Evolutionary conservation across 2,888 invertebrate species (phyloP).

Genomic region (Sminthurinus aureus): DNA sequence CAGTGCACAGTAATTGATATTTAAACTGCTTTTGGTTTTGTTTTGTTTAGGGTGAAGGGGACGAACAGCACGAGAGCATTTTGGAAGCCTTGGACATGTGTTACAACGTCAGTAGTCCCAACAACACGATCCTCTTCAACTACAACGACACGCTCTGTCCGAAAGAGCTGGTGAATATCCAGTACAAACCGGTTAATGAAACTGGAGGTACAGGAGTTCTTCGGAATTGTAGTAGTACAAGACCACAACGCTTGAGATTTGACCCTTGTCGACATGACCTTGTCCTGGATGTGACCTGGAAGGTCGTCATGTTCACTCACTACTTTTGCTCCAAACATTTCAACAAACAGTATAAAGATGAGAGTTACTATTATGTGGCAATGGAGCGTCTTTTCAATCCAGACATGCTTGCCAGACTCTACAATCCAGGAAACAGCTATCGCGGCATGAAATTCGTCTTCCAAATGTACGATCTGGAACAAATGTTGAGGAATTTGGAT

Average conservation of each 20-base stretch:
- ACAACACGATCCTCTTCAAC: constrained; percentile 20
- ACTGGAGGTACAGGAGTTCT: not conserved
- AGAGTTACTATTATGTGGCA: constrained; percentile 46
- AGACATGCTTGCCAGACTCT: constrained; percentile 52
- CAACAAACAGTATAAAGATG: constrained; percentile 30
- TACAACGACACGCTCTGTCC: constrained; percentile 33
- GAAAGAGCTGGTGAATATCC: constrained; percentile 18
- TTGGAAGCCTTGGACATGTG: constrained; percentile 38
- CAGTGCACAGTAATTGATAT: no score
- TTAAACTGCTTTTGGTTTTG: no score
- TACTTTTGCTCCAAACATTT: constrained; percentile 53
- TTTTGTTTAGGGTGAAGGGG: constrained; percentile 9
- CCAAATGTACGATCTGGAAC: constrained; percentile 47
- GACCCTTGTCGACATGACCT: constrained; percentile 47
- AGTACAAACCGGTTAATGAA: not conserved
- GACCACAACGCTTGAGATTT: constrained; percentile 42
- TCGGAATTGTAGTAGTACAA: constrained; percentile 39
- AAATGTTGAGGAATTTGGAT: constrained; percentile 44
- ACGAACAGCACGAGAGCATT: constrained; percentile 31
- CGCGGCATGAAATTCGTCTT: constrained; percentile 49
- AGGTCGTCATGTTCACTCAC: constrained; percentile 51
- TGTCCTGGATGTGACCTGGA: constrained; percentile 51
- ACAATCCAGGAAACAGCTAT: constrained; percentile 47
- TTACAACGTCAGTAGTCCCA: not conserved
- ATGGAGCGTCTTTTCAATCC: constrained; percentile 54